These are phyloP conservation scores for Diadema setosum DNA, from an alignment of 35 echinoderm and acorn worm genomes.

Conservation along the genomic window DNA sequence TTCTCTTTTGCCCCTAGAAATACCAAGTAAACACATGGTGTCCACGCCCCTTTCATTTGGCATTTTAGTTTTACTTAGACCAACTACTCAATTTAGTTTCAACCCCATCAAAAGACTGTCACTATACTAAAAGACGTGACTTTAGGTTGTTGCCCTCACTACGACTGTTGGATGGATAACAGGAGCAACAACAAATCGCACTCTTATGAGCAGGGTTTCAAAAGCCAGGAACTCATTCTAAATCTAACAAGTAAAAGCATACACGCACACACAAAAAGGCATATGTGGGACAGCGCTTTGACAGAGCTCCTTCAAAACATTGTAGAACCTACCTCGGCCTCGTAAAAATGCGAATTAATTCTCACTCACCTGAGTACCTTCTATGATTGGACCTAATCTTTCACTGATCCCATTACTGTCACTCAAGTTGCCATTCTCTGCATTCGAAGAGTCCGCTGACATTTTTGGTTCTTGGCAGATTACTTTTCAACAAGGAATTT, in stretches of 20 bases:
- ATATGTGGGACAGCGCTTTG: not conserved
- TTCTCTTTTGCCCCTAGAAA: too few relatives aligned
- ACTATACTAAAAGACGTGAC: too few relatives aligned
- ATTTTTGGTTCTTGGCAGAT: too few relatives aligned
- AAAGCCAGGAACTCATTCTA: not conserved
- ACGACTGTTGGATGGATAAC: too few relatives aligned
- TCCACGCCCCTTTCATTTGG: too few relatives aligned
- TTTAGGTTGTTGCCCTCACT: too few relatives aligned
- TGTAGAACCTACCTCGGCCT: not conserved
- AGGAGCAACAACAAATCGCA: not conserved
- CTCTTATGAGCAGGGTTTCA: not conserved
- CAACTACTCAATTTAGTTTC: too few relatives aligned
- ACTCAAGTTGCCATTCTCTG: not conserved
- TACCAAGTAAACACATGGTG: too few relatives aligned
- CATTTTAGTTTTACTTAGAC: too few relatives aligned
- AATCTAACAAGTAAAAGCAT: not conserved
- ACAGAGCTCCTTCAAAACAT: not conserved
- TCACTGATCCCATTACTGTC: not conserved
- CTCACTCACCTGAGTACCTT: conserved; percentile 21
- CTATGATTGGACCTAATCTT: conserved; percentile 34
- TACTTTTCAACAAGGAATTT: too few relatives aligned
- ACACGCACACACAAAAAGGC: not conserved
- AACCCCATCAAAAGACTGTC: too few relatives aligned
- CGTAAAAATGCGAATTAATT: not conserved
- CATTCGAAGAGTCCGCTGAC: not conserved